A percentile compares a stretch with the other conserved stretches of the same genome.
phyloP scores from a whole-genome alignment of 2,113 vertebrate genomes.

The Theropithecus gelada region DNA sequence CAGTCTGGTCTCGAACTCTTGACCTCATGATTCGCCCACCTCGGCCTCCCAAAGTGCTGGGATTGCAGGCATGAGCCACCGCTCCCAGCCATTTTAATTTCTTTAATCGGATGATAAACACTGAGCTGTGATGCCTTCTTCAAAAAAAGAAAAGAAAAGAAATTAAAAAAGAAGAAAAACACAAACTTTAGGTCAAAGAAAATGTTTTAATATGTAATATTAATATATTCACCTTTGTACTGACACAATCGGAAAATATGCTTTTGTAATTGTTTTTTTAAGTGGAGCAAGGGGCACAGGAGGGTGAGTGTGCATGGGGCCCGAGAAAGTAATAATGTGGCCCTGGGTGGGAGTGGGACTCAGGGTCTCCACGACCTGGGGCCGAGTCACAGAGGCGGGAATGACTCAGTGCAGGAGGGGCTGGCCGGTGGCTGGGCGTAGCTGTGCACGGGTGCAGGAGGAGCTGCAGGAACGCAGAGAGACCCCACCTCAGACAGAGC shows the following conservation, averaged over 20 bases:
- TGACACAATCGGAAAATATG: neutral
- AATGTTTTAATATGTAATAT: neutral
- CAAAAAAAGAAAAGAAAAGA: too few relatives aligned
- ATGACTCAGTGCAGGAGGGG: neutral
- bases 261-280: neutral
- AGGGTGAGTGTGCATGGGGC: neutral
- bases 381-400: neutral
- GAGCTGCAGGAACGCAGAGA: neutral
- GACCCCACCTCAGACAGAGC: too few relatives aligned
- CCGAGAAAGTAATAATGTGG: neutral
- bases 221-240: neutral
- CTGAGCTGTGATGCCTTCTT: too few relatives aligned
- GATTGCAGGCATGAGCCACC: too few relatives aligned
- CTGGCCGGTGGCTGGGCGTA: neutral
- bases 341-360: neutral
- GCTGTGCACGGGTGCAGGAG: rapidly evolving
- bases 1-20: too few relatives aligned
- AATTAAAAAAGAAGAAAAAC: slow-evolving; percentile 16
- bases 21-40: too few relatives aligned
- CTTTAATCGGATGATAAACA: too few relatives aligned
- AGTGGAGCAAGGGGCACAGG: neutral
- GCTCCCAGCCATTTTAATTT: neutral
- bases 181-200: neutral
- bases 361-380: neutral
- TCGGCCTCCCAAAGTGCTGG: too few relatives aligned